Base-by-base conservation (phyloP, 2,888 invertebrate genomes). In the Drosophila mettleri region DNA sequence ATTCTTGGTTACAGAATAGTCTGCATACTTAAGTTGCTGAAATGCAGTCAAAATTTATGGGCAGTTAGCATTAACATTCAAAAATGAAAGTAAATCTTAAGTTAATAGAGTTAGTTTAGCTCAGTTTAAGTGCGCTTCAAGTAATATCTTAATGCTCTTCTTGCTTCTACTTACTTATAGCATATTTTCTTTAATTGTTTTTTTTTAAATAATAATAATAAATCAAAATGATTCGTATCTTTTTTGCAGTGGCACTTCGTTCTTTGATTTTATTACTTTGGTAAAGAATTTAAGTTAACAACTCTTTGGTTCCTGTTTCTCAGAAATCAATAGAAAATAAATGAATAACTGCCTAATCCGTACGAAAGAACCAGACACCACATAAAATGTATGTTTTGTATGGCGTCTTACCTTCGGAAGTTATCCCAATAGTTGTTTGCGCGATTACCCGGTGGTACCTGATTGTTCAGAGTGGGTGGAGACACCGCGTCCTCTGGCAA, bases 391-490 rank as follows among this genome's bases (percentile, higher is more conserved):
- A 49, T 38, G 58, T 49, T 38, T 55, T 48, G 43, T 58, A 27
- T 54, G 71, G 59, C 60, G 78, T 45, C 74, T 74, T 95, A 97
- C 97, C 97, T 97, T 93, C 97, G 93, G 92, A 98, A 97, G 93
- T 98, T 97, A 91, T 98, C 97, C 97, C 97, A 97, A 92, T 97
- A 98, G 93, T 98, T 98, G 92, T 98, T 98, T 60, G 97, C 97
- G 75, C 97, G 93, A 92, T 96, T 97, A 29, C 97, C 97, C 34
- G 97, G 97, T 38, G 97, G 96, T 57, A 97, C 97, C 93, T 97
- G 97, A 92, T 97, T 97, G 92, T 97, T 97, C 45, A 97, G 93
- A 0, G 96, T 91, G 74, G 88, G 80, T 36, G 81, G 81, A 12
- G 68, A 59, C 9, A 68, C 91, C 77, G 75, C 75, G 14, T 69